Conservation (phyloP, 2,888 invertebrate genomes). For the Erynnis tages region DNA sequence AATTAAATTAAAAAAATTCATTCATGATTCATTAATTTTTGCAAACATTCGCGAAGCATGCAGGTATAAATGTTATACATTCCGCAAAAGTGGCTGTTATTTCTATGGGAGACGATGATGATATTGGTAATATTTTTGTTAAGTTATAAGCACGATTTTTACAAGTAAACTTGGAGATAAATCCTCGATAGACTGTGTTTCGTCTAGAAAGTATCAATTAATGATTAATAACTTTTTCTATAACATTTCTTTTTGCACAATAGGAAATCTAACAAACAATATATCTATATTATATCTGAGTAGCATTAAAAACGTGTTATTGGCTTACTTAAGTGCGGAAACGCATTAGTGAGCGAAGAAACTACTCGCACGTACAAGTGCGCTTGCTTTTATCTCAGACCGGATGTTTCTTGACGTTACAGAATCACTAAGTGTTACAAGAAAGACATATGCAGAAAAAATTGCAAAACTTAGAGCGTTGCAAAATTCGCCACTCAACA, state of each 20-base stretch:
- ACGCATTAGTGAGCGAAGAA: slow-evolving; percentile 17
- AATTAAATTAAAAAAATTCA: no score
- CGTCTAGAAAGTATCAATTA: no score
- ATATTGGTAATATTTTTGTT: no score
- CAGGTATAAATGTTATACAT: no score
- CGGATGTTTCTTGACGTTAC: slow-evolving; percentile 47
- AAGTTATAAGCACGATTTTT: no score
- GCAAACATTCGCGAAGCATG: no score
- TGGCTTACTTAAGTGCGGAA: slow-evolving; percentile 21
- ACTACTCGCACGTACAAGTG: slow-evolving; percentile 25
- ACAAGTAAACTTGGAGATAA: no score
- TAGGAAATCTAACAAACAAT: not conserved
- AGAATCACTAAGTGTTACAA: slow-evolving; percentile 34
- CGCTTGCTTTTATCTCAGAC: slow-evolving; percentile 42
- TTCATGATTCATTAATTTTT: no score
- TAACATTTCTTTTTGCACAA: not conserved
- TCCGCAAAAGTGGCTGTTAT: no score
- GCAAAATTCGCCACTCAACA: slow-evolving; percentile 52
- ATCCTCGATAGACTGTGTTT: no score
- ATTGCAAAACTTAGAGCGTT: slow-evolving; percentile 37
- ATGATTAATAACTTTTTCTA: no score
- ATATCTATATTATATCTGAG: not conserved
- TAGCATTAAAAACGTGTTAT: not conserved
- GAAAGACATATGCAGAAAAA: not conserved
- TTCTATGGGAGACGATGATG: no score